Conservation (phyloP, 2,113 vertebrate species). For the Paradisaea rubra region DNA sequence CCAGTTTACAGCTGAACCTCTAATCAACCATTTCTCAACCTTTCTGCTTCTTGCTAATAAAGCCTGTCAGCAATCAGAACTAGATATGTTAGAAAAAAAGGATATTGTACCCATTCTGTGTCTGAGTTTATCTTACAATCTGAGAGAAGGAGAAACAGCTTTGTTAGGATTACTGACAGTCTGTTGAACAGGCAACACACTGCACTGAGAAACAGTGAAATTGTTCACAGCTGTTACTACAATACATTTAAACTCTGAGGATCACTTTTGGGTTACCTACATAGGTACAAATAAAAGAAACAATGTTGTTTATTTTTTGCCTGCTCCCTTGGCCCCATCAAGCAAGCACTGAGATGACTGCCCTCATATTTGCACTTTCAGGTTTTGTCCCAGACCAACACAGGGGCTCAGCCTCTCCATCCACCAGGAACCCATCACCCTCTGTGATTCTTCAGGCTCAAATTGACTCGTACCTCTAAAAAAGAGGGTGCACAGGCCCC, state of each 20-base stretch:
- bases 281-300: background rate
- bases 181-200: background rate
- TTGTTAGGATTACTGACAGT: background rate
- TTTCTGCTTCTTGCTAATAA: background rate
- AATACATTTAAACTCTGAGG: background rate
- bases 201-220: background rate
- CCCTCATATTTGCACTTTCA: background rate
- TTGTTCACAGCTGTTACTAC: background rate
- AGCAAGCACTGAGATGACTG: background rate
- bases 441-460: background rate
- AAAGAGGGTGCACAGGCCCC: background rate
- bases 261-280: background rate
- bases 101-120: background rate
- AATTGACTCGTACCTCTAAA: background rate
- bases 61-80: background rate
- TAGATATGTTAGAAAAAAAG: background rate
- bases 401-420: background rate
- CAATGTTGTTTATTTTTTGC: background rate
- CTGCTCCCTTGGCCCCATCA: background rate
- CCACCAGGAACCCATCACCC: background rate
- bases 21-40: background rate
- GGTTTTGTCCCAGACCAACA: background rate
- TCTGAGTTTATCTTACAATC: background rate
- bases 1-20: background rate
- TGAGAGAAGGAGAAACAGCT: background rate